Base-by-base conservation (phyloP, 1,140 invertebrate species). In the Ostrea edulis region DNA sequence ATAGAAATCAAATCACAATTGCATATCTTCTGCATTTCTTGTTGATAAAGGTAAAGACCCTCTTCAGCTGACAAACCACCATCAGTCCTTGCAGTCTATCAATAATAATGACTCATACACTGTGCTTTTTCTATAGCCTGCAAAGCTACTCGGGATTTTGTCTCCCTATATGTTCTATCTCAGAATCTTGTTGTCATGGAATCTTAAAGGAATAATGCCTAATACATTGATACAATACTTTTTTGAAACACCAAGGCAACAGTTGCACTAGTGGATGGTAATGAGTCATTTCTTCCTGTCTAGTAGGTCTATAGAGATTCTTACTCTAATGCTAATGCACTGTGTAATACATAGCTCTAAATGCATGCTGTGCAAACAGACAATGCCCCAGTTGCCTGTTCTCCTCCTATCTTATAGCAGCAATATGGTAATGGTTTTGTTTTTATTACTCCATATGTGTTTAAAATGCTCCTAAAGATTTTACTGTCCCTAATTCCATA, bases 151-250 rank as follows among this genome's bases (percentile, higher is more conserved):
- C 8, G 25, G 68, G 14, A 29, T 29, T 77, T 25, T 35, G 68
- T 29, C 25, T 35, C 68, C n/a, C 68, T 29, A 11, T 35, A 29
- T 35, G 68, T 11, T 12, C 68, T 77, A 77, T 77, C 68, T 14
- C 8, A 29, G 68, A 77, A 77, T 77, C 68, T 77, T 77, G 68
- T 77, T 77, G 68, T 77, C 68, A 77, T 29, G 29, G 68, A 77
- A n/a, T 62, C 55, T 62, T 62, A n/a, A 25, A 77, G 29, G 25
- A 77, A 35, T 77, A 9, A 35, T 25, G 68, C 68, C 68, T 77
- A 14, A 25, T 62, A 62, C n/a, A n/a, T n/a, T n/a, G 12, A 14
- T 77, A 25, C 68, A 77, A 14, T 22, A 35, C 25, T 9, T 77
- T 77, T 77, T 25, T 77, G 29, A 77, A 77, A 77, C 25, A 77